A percentile compares a stretch with the other conserved stretches of the same genome.
phyloP scores from a whole-genome alignment of 92 coral and sea anemone genomes.

The Scolanthus callimorphus region DNA sequence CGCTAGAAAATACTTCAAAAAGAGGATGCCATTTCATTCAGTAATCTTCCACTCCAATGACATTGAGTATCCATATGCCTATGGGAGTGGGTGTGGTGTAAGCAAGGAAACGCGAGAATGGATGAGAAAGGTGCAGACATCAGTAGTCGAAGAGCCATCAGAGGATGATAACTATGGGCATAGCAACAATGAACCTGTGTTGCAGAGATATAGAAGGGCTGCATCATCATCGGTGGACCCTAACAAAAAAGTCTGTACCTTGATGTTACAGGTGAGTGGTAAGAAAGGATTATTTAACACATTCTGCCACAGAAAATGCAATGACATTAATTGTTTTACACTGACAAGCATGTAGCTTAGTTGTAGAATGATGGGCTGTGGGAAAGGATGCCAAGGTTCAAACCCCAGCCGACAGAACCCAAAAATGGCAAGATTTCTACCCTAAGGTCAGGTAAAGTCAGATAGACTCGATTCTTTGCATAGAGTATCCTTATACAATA shows the following conservation, averaged over 20 bases:
- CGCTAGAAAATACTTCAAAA: slow-evolving; percentile 67
- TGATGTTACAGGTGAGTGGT: slow-evolving; percentile 79
- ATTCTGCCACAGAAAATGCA: no score
- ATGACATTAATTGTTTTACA: no score
- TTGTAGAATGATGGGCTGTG: no score
- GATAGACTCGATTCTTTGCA: no score
- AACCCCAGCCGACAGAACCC: no score
- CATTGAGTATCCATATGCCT: slow-evolving; percentile 70
- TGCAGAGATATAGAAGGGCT: slow-evolving; percentile 79
- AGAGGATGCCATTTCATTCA: slow-evolving; percentile 71
- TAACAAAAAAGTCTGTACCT: slow-evolving; percentile 51
- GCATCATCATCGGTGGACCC: slow-evolving; percentile 9
- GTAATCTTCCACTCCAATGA: slow-evolving; percentile 80
- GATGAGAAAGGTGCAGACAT: slow-evolving; percentile 73
- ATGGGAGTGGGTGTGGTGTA: slow-evolving; percentile 78
- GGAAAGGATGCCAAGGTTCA: no score
- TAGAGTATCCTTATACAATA: no score
- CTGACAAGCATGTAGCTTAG: no score
- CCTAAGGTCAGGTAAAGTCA: no score
- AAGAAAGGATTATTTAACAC: no score
- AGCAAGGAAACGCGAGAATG: slow-evolving; percentile 66
- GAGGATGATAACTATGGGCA: slow-evolving; percentile 9
- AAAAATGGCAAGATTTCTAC: no score
- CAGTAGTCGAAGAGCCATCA: slow-evolving; percentile 42
- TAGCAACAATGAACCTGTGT: slow-evolving; percentile 41